Evolutionary conservation across 2,888 invertebrate species (phyloP).

Genomic region (Caenorhabditis virilis): DNA sequence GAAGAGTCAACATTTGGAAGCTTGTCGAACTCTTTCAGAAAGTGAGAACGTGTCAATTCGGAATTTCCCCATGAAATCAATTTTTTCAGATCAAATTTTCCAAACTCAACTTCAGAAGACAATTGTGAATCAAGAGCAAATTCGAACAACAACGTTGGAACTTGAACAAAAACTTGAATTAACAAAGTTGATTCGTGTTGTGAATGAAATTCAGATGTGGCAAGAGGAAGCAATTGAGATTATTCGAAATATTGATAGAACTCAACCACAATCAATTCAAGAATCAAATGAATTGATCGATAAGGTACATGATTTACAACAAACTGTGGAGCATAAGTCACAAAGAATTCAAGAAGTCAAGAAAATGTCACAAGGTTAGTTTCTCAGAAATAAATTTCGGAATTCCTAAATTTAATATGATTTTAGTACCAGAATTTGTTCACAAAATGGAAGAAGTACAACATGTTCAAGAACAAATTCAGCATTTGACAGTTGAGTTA

Average conservation of each 20-base stretch:
- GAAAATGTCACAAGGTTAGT: conserved; percentile 20
- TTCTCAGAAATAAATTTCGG: too few species aligned
- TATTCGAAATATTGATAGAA: conserved; percentile 37
- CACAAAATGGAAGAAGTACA: conserved; percentile 37
- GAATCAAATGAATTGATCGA: conserved; percentile 42
- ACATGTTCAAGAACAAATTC: conserved; percentile 34
- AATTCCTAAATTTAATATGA: too few species aligned
- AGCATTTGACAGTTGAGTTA: conserved; percentile 25
- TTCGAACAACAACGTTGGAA: conserved; percentile 21
- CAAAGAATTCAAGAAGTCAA: conserved; percentile 35
- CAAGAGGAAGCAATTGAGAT: conserved; percentile 53
- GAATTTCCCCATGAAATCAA: background rate
- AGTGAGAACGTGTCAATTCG: conserved; percentile 3
- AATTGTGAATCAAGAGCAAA: conserved; percentile 29
- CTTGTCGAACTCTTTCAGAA: conserved; percentile 20
- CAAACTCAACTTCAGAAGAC: conserved; percentile 36
- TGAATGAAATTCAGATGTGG: conserved; percentile 55
- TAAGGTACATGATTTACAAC: conserved; percentile 38
- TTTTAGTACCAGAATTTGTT: conserved; percentile 31
- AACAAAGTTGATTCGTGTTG: conserved; percentile 29
- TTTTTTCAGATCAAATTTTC: conserved; percentile 27
- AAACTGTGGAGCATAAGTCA: conserved; percentile 34
- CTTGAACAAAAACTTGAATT: conserved; percentile 26
- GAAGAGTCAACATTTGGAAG: conserved; percentile 36
- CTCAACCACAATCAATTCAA: conserved; percentile 21